Evolutionary conservation across 1,140 invertebrate genomes (phyloP), one percentile per base, ranked within the genome.

Genomic region (Dreissena polymorpha): DNA sequence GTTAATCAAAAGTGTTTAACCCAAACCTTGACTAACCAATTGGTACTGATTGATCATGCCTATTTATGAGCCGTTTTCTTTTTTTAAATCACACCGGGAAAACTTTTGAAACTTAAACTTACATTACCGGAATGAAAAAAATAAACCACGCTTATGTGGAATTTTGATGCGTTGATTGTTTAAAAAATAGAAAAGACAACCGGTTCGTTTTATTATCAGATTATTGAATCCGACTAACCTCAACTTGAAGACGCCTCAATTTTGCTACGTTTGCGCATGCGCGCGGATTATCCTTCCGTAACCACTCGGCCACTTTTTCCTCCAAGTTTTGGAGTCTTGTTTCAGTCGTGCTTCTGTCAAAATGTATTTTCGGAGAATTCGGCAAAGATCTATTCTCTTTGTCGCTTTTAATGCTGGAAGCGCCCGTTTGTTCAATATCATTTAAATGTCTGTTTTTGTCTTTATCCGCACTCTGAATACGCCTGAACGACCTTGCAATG

Each of bases 211-310:
- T 68, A 5, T 23, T n/a, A 68, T 68, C 6, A 25, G 21, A 18
- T 1, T 68, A 68, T 23, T 21, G 27, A 27, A 10, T n/a, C 2
- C 1, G 49, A 21, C 63, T 70, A 70, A 91, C 90, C 86, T 88
- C 82, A 13, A 88, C 25, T 2, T 80, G 77, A 14, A 90, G 60
- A 69, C 90, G 64, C 50, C 87, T 76, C 0, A 91, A 73, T 65
- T 87, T 86, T 10, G 87, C 76, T 14, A 91, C 87, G 18, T 89
- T 81, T 23, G 87, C 74, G 6, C 82, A 78, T 29, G 84, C 76
- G 69, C 86, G 81, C 0, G 90, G 88, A 75, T 89, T 91, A 60
- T 87, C 87, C 60, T 87, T 81, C 23, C 69, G 67, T 5, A 91
- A 70, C 90, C 90, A 90, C 50, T 81, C 76, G 23, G 83, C 72